These are phyloP conservation scores for Cremastinae sp. DNA, from an alignment of 2,888 invertebrate genomes.

Conservation along the genomic window DNA sequence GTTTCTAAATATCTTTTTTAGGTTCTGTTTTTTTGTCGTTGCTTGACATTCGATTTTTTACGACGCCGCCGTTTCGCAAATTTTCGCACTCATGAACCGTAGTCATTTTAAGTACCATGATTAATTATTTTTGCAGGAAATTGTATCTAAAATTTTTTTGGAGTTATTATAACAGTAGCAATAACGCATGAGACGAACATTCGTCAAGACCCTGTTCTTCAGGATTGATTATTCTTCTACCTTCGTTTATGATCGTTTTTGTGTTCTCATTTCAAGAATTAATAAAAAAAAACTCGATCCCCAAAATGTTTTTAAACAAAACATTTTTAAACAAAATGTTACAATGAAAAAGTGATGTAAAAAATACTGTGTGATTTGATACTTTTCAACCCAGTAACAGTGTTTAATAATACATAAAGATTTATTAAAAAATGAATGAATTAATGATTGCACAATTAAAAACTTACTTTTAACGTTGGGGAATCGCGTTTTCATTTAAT, in stretches of 20 bases:
- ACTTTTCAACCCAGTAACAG: too few relatives aligned
- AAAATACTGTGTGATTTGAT: too few relatives aligned
- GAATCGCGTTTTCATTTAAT: too few relatives aligned
- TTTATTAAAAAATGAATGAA: too few relatives aligned
- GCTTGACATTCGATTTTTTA: constrained; percentile 24
- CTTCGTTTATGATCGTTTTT: not conserved
- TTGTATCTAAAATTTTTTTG: not conserved
- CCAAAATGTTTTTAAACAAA: not conserved
- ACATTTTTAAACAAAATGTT: too few relatives aligned
- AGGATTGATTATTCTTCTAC: constrained; percentile 21
- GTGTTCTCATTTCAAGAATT: not conserved
- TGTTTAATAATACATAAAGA: too few relatives aligned
- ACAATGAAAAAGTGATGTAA: too few relatives aligned
- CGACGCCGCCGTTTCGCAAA: constrained; percentile 44
- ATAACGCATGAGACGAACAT: constrained; percentile 43
- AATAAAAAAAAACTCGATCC: not conserved
- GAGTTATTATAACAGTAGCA: constrained; percentile 22
- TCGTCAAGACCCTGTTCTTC: constrained; percentile 40
- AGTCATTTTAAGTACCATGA: constrained; percentile 8
- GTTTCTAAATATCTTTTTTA: constrained; percentile 46
- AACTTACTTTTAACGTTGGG: too few relatives aligned
- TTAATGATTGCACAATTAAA: too few relatives aligned
- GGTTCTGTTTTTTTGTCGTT: constrained; percentile 20
- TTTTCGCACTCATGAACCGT: constrained; percentile 18
- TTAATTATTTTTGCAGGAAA: not conserved